These are phyloP conservation scores for Drosophila subquinaria DNA, from an alignment of 2,888 invertebrate species.

Conservation along the genomic window DNA sequence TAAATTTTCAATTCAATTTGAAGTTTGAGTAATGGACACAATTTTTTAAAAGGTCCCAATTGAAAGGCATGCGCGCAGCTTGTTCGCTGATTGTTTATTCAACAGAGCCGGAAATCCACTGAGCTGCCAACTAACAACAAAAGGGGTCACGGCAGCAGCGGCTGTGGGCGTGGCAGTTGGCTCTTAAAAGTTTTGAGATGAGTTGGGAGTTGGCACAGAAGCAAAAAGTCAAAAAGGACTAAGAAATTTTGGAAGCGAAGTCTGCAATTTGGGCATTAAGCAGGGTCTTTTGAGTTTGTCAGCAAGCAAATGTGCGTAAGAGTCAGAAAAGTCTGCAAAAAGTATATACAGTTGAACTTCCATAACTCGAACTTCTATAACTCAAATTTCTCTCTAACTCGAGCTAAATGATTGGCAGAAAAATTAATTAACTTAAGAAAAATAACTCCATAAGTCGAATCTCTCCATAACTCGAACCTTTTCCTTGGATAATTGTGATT, in stretches of 20 bases:
- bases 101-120: conserved; percentile 58
- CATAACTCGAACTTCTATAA: too few species aligned
- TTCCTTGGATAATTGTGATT: too few species aligned
- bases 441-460: too few species aligned
- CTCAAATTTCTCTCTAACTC: too few species aligned
- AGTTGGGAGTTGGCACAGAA: background rate
- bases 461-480: too few species aligned
- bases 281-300: background rate
- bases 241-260: conserved; percentile 10
- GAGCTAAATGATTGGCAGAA: too few species aligned
- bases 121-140: conserved; percentile 35
- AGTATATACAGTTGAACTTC: too few species aligned
- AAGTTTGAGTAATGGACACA: conserved; percentile 70
- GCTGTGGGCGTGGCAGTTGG: background rate
- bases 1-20: conserved; percentile 28
- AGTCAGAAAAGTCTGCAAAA: too few species aligned
- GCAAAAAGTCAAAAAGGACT: conserved; percentile 25
- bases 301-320: background rate
- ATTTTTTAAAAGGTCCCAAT: conserved; percentile 39
- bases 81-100: conserved; percentile 66
- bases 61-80: conserved; percentile 31
- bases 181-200: background rate
- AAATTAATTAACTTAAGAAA: too few species aligned
- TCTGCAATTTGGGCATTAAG: conserved; percentile 15
- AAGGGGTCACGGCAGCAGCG: conserved; percentile 6